phyloP scores from a whole-genome alignment of 2,888 invertebrate genomes.

The Drosophila austrosaltans region DNA sequence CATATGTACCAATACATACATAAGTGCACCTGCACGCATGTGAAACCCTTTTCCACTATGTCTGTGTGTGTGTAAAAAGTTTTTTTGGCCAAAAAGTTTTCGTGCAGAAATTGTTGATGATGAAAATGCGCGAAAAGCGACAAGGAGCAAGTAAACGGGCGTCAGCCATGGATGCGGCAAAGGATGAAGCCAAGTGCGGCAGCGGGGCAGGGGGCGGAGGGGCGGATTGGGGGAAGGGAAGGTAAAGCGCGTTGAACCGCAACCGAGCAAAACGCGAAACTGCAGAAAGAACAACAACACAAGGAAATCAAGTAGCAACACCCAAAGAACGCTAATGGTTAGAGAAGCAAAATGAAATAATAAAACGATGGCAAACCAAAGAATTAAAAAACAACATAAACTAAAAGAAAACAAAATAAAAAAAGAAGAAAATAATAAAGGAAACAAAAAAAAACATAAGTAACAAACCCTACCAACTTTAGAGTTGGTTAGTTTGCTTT shows the following conservation, averaged over 20 bases:
- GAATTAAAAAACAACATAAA: slow-evolving; percentile 35
- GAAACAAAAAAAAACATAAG: neutral
- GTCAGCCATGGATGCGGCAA: neutral
- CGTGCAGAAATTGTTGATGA: slow-evolving; percentile 72
- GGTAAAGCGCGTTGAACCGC: slow-evolving; percentile 69
- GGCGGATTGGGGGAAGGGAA: neutral
- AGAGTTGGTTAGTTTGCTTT: slow-evolving; percentile 18
- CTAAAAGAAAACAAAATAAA: slow-evolving; percentile 13
- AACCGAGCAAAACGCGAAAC: slow-evolving; percentile 68
- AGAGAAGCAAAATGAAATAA: slow-evolving; percentile 37
- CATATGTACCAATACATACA: slow-evolving; percentile 25
- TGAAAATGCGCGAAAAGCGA: slow-evolving; percentile 64
- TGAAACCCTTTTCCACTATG: slow-evolving; percentile 68
- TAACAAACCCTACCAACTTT: neutral
- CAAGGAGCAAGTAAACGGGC: slow-evolving; percentile 17
- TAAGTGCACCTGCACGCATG: slow-evolving; percentile 76
- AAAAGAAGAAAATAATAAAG: neutral
- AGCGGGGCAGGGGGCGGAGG: too few relatives aligned
- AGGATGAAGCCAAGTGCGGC: neutral
- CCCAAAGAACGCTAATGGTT: slow-evolving; percentile 48
- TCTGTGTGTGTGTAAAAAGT: slow-evolving; percentile 61
- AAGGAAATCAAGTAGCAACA: slow-evolving; percentile 63
- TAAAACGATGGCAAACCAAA: slow-evolving; percentile 42
- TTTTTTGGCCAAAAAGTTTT: slow-evolving; percentile 70
- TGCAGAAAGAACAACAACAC: slow-evolving; percentile 62